Base-by-base conservation (phyloP, 2,888 invertebrate genomes). In the Patella pellucida region DNA sequence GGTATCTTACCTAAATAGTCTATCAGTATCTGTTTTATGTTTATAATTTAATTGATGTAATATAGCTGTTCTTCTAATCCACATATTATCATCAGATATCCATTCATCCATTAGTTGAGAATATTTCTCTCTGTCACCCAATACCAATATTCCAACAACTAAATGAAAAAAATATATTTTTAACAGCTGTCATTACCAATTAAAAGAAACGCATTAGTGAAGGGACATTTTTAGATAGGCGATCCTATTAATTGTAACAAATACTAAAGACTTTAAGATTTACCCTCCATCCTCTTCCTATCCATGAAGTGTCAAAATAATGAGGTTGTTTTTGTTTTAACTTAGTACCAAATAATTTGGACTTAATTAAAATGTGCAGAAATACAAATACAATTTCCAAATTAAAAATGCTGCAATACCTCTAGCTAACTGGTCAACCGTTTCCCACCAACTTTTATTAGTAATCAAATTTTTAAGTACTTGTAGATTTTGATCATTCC, bases 381-480 rank as follows among this genome's bases (percentile, higher is more conserved):
- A n/a, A n/a, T n/a, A n/a, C n/a, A n/a, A n/a, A n/a, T n/a, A 7
- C 1, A 41, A 41, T 9, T 41, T 0, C 7, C 41, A 9, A 9
- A 41, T 41, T 41, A 41, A 41, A 41, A 41, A 41, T 0, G 7
- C 7, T 7, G 1, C 41, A 41, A 41, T 41, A 41, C 41, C 41
- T 41, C 41, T 41, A 9, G 84, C 77, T 19, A 84, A 72, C 27
- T 68, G 19, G 71, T 83, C 84, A 14, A 84, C 83, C 16, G 84
- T 83, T 67, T 84, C 84, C 81, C 82, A 81, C 81, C 83, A 82
- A 72, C 83, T 83, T 69, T 82, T 80, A 12, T 72, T 67, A 3
- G 56, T n/a, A 50, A 82, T 73, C 4, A 81, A 67, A n/a, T 72
- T 19, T 27, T 71, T 69, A 16, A 78, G 41, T 19, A 75, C 19